Base-by-base conservation (phyloP, 2,797 vertebrate genomes). In the Mormyrops boulengeri region DNA sequence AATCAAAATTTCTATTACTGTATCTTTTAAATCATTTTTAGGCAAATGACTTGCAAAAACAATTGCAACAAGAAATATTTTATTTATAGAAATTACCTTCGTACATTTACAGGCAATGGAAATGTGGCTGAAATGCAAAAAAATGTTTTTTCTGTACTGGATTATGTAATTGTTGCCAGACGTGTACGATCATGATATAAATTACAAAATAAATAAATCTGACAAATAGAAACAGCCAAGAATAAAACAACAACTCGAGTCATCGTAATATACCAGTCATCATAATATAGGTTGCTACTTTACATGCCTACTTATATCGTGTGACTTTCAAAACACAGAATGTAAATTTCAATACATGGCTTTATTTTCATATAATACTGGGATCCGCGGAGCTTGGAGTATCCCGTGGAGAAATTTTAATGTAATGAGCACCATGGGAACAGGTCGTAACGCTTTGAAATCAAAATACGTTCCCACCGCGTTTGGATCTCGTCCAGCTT, bases 381-480 rank as follows among this genome's bases (percentile, higher is more conserved):
- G 47, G 47, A 26, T 85, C 82, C 82, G 26, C 73, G 12, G 87
- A 55, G 49, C 11, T 55, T 19, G 22, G 49, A 62, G 53, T 38
- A 9, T 60, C 57, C 47, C 53, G 26, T 12, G 30, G 55, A 88
- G 53, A 60, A 60, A 88, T 60, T 38, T 60, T 60, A n/a, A 50
- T 41, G 47, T 38, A 73, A 69, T 17, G 22, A 77, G 34, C 41
- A 49, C 41, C 38, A 34, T 9, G 47, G 6, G 52, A 84, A 73
- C 88, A 80, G 88, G 88, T 89, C 41, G 77, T 82, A 47, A 85
- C 44, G 44, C 82, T 85, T 85, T 85, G 82, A 85, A 85, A 85
- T 52, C 22, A 19, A 85, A 50, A 85, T 85, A 85, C 44, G 47
- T 85, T 52, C 49, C 77, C 77, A 82, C 17, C 77, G 41, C 77